Evolutionary conservation across 2,797 vertebrate species (phyloP), one percentile per base, ranked within the genome.

Genomic region (Crenuchus spilurus): DNA sequence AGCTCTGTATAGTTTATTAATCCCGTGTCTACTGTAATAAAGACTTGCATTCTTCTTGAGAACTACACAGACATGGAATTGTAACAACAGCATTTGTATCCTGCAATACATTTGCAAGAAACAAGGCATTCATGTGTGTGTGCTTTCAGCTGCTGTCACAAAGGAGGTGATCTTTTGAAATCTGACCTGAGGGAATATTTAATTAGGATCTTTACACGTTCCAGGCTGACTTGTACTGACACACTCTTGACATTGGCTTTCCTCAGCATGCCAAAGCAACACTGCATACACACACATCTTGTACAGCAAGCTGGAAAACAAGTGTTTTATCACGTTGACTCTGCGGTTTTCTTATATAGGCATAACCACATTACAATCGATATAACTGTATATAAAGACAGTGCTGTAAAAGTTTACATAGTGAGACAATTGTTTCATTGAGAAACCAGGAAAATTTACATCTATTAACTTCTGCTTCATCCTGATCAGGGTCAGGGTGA

Each of bases 181-280:
- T 92, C 89, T 90, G 87, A 92, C 92, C 89, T 78, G 77, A 87
- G 91, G 91, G 87, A 88, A 88, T 86, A 86, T 92, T 90, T 92
- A 92, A 92, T 93, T 92, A 91, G 91, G 91, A 89, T 89, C 88
- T 91, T 93, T 90, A 90, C 91, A 92, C 88, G 89, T 92, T 90
- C 86, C 87, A 88, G 86, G 86, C 90, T 90, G 89, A 92, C 87
- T 91, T 86, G 85, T 86, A 87, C 88, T 92, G 90, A 91, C 89
- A 91, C 81, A 84, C 39, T 84, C 88, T 33, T 90, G 91, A 91
- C 91, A 90, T 89, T 87, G 88, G 85, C 87, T 89, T 90, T 89
- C 54, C 42, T 49, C 63, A 39, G 63, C 18, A 54, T 74, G 52
- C 33, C 72, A 60, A 39, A 74, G 14, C 52, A 74, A 33, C 52